Evolutionary conservation across 2,888 invertebrate genomes (phyloP), one percentile per base, ranked within the genome.

Genomic region (Amphipoea oculea): DNA sequence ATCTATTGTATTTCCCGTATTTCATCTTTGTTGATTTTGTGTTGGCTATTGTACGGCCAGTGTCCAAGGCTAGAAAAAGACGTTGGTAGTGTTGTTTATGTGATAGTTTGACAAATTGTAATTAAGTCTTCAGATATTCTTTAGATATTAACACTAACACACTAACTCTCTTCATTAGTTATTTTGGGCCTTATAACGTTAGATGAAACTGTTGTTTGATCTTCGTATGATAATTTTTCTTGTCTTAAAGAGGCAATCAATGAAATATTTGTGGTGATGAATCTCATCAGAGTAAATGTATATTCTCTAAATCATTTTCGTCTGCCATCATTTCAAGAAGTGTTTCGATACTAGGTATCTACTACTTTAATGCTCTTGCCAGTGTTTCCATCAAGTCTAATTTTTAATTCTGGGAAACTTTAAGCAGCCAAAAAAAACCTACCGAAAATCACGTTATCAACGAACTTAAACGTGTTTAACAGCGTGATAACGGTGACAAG

Each of bases 1-100:
- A 67, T 81, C 74, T 79, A 76, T 86, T 89, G 85, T 86, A 68
- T 78, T 81, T 88, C 66, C 72, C 77, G 76, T 87, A 75, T 86
- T 84, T 83, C 57, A 71, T 76, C n/a, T 79, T 86, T 76, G 66
- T 78, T 84, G 57, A 78, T 84, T 79, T 73, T 42, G 63, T 86
- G 17, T 48, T 65, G 63, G 4, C 74, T 73, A 12, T 77, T 77
- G 60, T 85, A 73, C 51, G 70, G 66, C 65, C 67, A 54, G 17
- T 71, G 65, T 51, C 45, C 48, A 62, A 73, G 57, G 45, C 42
- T 86, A 60, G 23, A 29, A 63, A 57, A 23, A 23, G 12, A 60
- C 2, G n/a, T 36, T 40, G 29, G n/a, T 36, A 29, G 29, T 67
- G 3, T 60, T 73, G 6, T 36, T 14, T n/a, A 11, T 14, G 23